Evolutionary conservation across 2,888 invertebrate species (phyloP).

Genomic region (Mystacides longicornis): DNA sequence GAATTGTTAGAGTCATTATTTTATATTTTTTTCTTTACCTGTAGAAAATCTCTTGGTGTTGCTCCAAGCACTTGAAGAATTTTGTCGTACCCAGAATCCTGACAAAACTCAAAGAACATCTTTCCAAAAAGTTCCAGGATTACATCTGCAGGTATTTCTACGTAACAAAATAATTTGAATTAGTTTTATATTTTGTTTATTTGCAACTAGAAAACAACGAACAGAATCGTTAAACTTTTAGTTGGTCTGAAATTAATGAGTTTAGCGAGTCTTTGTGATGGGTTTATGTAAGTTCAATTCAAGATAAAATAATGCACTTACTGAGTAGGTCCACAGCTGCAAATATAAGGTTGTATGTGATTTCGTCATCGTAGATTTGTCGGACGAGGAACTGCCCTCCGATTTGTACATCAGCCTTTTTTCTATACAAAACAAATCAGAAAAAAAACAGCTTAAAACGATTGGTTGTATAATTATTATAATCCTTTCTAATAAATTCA

Average conservation of each 20-base stretch:
- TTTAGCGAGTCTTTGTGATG: too few species aligned
- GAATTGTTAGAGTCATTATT: too few species aligned
- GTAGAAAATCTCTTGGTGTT: conserved; percentile 89
- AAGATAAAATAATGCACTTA: too few species aligned
- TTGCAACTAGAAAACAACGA: too few species aligned
- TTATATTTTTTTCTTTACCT: conserved; percentile 63
- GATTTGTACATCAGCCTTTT: conserved; percentile 88
- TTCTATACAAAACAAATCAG: conserved; percentile 49
- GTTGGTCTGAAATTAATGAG: too few species aligned
- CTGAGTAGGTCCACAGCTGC: conserved; percentile 88
- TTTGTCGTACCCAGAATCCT: conserved; percentile 95
- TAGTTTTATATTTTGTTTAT: too few species aligned
- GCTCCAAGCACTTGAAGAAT: conserved; percentile 91
- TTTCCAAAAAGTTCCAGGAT: conserved; percentile 88
- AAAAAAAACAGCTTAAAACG: neutral
- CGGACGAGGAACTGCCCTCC: conserved; percentile 92
- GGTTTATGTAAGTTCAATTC: too few species aligned
- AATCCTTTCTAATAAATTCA: neutral
- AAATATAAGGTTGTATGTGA: conserved; percentile 87
- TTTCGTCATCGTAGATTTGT: conserved; percentile 91
- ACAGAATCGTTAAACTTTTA: too few species aligned
- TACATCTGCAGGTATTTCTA: conserved; percentile 84
- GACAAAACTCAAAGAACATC: conserved; percentile 94
- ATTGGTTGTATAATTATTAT: neutral
- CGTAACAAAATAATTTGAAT: too few species aligned